These are phyloP conservation scores for Macaria notata DNA, from an alignment of 2,888 invertebrate genomes.

Conservation along the genomic window DNA sequence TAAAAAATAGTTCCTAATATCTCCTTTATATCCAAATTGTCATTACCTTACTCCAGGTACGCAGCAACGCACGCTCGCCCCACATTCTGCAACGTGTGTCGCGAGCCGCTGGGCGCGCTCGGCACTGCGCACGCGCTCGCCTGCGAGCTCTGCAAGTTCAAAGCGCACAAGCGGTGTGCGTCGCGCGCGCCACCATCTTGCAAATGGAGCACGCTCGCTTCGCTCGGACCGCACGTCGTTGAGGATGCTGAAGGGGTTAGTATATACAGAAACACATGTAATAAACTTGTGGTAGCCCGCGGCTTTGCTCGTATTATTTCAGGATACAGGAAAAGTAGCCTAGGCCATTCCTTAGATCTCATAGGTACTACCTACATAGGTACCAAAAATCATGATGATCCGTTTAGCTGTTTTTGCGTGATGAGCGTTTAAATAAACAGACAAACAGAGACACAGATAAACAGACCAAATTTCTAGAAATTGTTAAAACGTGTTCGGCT, in stretches of 20 bases:
- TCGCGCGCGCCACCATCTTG: constrained; percentile 96
- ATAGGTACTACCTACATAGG: too few relatives aligned
- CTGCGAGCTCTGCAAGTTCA: constrained; percentile 98
- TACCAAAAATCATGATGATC: too few relatives aligned
- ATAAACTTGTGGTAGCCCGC: background rate
- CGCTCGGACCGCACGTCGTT: constrained; percentile 96
- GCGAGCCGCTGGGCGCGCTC: constrained; percentile 95
- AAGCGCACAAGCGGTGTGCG: constrained; percentile 97
- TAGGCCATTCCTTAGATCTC: too few relatives aligned
- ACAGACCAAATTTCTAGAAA: too few relatives aligned
- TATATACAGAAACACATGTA: background rate
- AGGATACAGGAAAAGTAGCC: too few relatives aligned
- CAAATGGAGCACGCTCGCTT: constrained; percentile 98
- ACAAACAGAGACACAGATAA: too few relatives aligned
- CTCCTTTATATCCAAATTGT: too few relatives aligned
- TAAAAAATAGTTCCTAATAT: too few relatives aligned
- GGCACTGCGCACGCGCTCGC: constrained; percentile 96
- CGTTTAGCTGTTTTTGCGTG: too few relatives aligned
- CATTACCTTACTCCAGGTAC: constrained; percentile 76
- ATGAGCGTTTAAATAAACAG: too few relatives aligned
- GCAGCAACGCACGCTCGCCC: constrained; percentile 97
- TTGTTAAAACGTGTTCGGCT: too few relatives aligned
- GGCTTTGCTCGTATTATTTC: too few relatives aligned
- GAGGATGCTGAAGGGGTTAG: constrained; percentile 95
- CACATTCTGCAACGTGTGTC: constrained; percentile 98